These are phyloP conservation scores for Menura novaehollandiae DNA, from an alignment of 2,113 vertebrate genomes.

Conservation along the genomic window DNA sequence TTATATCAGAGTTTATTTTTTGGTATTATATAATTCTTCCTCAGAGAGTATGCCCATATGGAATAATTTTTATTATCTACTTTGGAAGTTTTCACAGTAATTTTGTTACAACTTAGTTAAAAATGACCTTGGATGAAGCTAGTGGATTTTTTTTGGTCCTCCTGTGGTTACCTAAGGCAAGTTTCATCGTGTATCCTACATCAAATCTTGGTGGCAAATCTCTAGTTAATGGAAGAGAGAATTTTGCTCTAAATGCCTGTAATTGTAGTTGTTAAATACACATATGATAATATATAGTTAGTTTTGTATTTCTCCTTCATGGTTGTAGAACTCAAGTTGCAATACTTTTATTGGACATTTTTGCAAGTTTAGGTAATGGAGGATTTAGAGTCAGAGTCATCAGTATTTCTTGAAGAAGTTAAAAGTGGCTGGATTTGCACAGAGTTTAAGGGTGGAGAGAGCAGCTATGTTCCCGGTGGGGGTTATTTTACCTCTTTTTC, in stretches of 20 bases:
- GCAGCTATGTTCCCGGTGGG: neutral
- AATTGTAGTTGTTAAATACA: neutral
- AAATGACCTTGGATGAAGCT: conserved; percentile 41
- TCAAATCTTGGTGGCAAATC: conserved; percentile 11
- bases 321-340: neutral
- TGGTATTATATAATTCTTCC: neutral
- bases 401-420: neutral
- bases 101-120: conserved; percentile 43
- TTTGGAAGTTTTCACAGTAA: neutral
- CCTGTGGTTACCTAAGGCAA: conserved; percentile 49
- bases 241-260: neutral
- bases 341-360: neutral
- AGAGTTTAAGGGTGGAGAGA: neutral
- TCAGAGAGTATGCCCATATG: neutral
- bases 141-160: neutral
- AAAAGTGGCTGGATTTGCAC: neutral
- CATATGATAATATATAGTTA: neutral
- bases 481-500: neutral
- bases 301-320: neutral
- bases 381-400: neutral
- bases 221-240: conserved; percentile 13
- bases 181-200: neutral
- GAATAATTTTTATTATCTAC: conserved; percentile 32
- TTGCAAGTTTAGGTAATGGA: neutral
- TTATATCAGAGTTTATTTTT: neutral